These are phyloP conservation scores for Trichosurus vulpecula DNA, from an alignment of 2,797 vertebrate species.

Conservation along the genomic window DNA sequence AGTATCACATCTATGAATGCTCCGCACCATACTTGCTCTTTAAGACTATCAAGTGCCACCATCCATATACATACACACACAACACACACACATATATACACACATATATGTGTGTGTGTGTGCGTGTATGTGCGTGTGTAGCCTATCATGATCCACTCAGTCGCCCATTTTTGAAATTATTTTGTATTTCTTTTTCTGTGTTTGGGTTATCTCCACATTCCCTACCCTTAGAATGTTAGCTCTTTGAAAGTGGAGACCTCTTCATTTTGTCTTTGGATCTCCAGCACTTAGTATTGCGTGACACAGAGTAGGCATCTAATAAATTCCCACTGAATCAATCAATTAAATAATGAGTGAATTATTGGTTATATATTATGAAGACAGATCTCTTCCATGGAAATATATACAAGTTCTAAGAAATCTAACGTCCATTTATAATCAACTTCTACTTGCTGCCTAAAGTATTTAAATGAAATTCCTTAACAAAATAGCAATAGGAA, in stretches of 20 bases:
- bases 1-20: conserved; percentile 26
- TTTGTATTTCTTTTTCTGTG: background rate
- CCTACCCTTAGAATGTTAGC: conserved; percentile 27
- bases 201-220: background rate
- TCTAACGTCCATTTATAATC: conserved; percentile 55
- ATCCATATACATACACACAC: background rate
- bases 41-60: background rate
- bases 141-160: background rate
- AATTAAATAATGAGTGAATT: conserved; percentile 32
- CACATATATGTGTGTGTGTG: background rate
- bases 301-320: background rate
- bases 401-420: conserved; percentile 65
- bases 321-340: background rate
- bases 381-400: conserved; percentile 77
- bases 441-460: conserved; percentile 28
- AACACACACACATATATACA: too few species aligned
- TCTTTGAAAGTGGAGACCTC: background rate
- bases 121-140: too few species aligned
- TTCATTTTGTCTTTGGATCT: background rate
- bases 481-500: background rate
- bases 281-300: background rate
- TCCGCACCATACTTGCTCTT: background rate
- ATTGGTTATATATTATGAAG: conserved; percentile 80
- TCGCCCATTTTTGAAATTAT: background rate
- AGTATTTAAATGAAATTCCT: conserved; percentile 11